These are phyloP conservation scores for Strigamia crassipes DNA, from an alignment of 2,888 invertebrate genomes.

Conservation along the genomic window DNA sequence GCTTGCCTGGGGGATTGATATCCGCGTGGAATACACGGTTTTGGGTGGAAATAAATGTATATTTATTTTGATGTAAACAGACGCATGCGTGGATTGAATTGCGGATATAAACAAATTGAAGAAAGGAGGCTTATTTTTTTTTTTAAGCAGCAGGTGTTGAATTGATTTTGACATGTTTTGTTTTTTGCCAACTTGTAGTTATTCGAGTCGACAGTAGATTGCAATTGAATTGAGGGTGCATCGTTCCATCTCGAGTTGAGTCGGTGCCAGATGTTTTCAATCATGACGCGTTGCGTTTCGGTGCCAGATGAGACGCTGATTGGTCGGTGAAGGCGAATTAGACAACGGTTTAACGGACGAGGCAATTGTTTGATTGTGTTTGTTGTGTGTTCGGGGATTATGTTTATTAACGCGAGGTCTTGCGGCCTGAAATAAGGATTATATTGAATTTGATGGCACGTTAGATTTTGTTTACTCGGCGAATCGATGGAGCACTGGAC, in stretches of 20 bases:
- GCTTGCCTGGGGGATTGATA: constrained; percentile 12
- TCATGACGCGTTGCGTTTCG: constrained; percentile 27
- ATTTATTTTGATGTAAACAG: constrained; percentile 5
- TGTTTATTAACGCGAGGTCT: neutral
- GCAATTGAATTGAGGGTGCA: constrained; percentile 35
- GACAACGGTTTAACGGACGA: constrained; percentile 20
- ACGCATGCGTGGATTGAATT: neutral
- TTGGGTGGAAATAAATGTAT: neutral
- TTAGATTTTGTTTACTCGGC: neutral
- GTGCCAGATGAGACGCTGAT: constrained; percentile 35
- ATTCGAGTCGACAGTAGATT: constrained; percentile 40
- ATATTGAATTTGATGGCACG: neutral
- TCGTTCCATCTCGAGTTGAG: neutral
- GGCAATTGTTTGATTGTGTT: constrained; percentile 10
- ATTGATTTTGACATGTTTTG: neutral
- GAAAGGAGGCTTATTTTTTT: neutral
- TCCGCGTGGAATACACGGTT: neutral
- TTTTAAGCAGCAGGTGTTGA: neutral
- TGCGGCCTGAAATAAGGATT: constrained; percentile 2
- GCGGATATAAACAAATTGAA: neutral
- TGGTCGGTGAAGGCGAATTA: constrained; percentile 9
- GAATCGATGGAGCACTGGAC: neutral
- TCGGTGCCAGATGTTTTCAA: constrained; percentile 33
- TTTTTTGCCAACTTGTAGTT: neutral
- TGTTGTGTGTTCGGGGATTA: neutral